Base-by-base conservation (phyloP, 2,797 vertebrate species). In the Acanthis flammea region DNA sequence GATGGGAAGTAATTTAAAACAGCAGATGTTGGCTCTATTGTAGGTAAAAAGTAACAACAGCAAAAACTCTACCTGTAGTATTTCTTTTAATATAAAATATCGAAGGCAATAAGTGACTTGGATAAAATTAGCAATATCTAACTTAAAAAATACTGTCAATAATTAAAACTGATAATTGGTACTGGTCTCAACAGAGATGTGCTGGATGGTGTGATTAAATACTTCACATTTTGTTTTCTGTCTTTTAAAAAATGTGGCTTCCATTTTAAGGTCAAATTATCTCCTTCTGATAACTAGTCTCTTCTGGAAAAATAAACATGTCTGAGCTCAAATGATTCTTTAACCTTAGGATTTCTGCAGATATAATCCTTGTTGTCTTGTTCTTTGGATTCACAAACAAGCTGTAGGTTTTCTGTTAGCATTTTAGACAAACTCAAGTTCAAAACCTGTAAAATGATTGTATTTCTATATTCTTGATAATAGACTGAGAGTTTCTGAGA, bases 291-390 rank as follows among this genome's bases (percentile, higher is more conserved):
- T 96, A 95, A 91, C 85, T 89, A 42, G 72, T 84, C 70, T 92
- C 84, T 93, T 88, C 50, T 72, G 83, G 73, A 82, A 95, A 93
- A 95, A 94, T 95, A 96, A 96, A 95, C 86, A 93, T 0, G 21
- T 88, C 87, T 80, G 84, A 93, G 85, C 48, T 86, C 47, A 92
- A 62, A 11, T 89, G 92, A 94, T 94, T 73, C 45, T 92, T 94
- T 93, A 94, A 89, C 83, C 73, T 90, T 73, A 33, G 53, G 35
- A 30, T 85, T 92, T 93, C 65, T 92, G 73, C 54, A 83, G 65
- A 48, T 88, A 47, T 1, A 89, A 39, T 77, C 67, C 22, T 72
- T 86, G 57, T 63, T 90, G 68, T 41, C 24, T 67, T 37, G 27
- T 53, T 84, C 9, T 88, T 75, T 90, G 73, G 77, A 73, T 72